Conservation (phyloP, 2,113 vertebrate genomes). For the Misgurnus anguillicaudatus region DNA sequence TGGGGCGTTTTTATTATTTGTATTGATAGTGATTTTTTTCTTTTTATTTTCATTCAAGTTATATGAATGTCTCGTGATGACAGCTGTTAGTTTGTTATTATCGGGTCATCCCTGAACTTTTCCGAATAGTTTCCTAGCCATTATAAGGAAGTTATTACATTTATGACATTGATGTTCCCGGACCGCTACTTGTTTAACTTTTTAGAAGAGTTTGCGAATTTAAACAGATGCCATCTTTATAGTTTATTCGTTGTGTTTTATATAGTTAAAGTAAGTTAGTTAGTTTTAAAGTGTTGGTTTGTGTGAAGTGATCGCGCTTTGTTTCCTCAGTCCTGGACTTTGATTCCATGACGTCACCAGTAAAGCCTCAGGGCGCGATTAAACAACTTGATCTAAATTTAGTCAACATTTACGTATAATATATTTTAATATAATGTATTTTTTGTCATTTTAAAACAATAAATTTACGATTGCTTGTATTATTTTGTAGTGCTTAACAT, state of each 20-base stretch:
- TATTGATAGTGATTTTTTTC: neutral
- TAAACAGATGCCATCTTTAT: too few species aligned
- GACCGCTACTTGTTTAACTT: neutral
- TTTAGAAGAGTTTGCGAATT: neutral
- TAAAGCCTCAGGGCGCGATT: too few species aligned
- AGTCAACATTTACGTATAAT: too few species aligned
- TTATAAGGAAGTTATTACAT: neutral
- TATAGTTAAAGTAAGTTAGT: neutral
- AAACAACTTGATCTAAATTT: too few species aligned
- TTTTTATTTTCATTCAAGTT: neutral
- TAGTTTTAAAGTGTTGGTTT: neutral
- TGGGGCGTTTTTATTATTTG: neutral
- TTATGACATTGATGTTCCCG: too few species aligned
- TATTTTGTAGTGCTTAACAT: neutral
- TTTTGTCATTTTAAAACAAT: neutral
- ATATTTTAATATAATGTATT: neutral
- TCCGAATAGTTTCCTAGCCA: neutral
- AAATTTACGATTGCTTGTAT: neutral
- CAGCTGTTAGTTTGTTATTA: constrained; percentile 14
- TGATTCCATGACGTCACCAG: constrained; percentile 75
- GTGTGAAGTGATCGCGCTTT: constrained; percentile 55
- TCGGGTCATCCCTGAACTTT: neutral
- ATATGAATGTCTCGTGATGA: neutral
- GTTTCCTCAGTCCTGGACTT: constrained; percentile 69
- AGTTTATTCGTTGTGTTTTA: constrained; percentile 6